phyloP scores from a whole-genome alignment of 37 sponge, comb jelly and placozoan species.

The Spongia lamella region DNA sequence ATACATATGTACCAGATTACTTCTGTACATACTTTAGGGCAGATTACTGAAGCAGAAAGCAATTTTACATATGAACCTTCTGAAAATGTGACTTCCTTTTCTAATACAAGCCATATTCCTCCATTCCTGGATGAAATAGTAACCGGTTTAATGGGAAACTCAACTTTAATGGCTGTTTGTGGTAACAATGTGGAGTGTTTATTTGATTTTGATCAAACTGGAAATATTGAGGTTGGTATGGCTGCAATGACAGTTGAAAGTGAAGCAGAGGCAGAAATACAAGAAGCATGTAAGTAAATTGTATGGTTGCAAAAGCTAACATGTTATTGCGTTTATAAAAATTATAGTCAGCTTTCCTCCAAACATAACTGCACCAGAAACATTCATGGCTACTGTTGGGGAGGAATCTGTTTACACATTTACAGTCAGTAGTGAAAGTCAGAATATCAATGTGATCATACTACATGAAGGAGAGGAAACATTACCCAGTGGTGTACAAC shows the following conservation, averaged over 20 bases:
- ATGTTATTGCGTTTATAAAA: no score
- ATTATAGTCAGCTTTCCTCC: slow-evolving; percentile 67
- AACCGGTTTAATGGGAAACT: slow-evolving; percentile 5
- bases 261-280: neutral
- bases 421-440: slow-evolving; percentile 24
- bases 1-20: neutral
- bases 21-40: slow-evolving; percentile 27
- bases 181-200: slow-evolving; percentile 38
- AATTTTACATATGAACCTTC: slow-evolving; percentile 48
- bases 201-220: slow-evolving; percentile 62
- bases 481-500: neutral
- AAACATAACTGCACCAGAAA: slow-evolving; percentile 27
- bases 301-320: no score
- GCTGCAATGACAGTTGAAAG: slow-evolving; percentile 8
- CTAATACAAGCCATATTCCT: slow-evolving; percentile 47
- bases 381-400: slow-evolving; percentile 25
- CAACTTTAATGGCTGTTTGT: slow-evolving; percentile 16
- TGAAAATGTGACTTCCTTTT: slow-evolving; percentile 9
- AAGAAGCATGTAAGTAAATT: slow-evolving; percentile 8
- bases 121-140: slow-evolving; percentile 43
- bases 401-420: slow-evolving; percentile 20
- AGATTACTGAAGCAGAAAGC: slow-evolving; percentile 34
- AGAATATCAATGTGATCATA: neutral
- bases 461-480: neutral
- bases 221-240: slow-evolving; percentile 31